These are phyloP conservation scores for Dromius quadrimaculatus DNA, from an alignment of 2,888 invertebrate genomes.

Conservation along the genomic window DNA sequence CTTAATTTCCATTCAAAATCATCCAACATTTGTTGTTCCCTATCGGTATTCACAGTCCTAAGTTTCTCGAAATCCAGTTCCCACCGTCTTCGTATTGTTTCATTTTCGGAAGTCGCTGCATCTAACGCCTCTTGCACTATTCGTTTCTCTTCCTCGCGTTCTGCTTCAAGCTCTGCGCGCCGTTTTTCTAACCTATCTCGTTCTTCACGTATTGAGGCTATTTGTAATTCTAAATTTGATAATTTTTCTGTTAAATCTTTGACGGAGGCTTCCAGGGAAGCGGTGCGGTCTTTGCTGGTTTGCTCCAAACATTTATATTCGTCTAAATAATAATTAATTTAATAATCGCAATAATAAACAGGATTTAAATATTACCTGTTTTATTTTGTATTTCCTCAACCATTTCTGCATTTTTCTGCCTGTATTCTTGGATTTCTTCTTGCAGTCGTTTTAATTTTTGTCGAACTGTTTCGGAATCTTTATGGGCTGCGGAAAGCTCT, in stretches of 20 bases:
- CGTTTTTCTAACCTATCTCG: constrained; percentile 66
- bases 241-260: constrained; percentile 68
- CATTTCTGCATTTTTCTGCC: constrained; percentile 72
- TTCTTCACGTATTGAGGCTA: constrained; percentile 67
- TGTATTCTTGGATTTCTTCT: constrained; percentile 72
- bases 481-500: constrained; percentile 75
- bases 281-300: constrained; percentile 63
- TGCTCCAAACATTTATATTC: constrained; percentile 60
- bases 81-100: constrained; percentile 72
- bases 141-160: constrained; percentile 68
- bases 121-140: constrained; percentile 72
- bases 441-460: constrained; percentile 73
- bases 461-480: constrained; percentile 74
- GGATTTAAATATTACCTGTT: constrained; percentile 67
- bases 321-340: constrained; percentile 57
- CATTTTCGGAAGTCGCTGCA: constrained; percentile 73
- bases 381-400: constrained; percentile 71
- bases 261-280: constrained; percentile 67
- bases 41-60: constrained; percentile 75
- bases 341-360: neutral
- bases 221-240: constrained; percentile 67
- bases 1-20: constrained; percentile 89
- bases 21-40: constrained; percentile 80
- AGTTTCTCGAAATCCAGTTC: constrained; percentile 77
- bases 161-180: constrained; percentile 62